Evolutionary conservation across 2,888 invertebrate genomes (phyloP).

Genomic region (Harmothoe impar): DNA sequence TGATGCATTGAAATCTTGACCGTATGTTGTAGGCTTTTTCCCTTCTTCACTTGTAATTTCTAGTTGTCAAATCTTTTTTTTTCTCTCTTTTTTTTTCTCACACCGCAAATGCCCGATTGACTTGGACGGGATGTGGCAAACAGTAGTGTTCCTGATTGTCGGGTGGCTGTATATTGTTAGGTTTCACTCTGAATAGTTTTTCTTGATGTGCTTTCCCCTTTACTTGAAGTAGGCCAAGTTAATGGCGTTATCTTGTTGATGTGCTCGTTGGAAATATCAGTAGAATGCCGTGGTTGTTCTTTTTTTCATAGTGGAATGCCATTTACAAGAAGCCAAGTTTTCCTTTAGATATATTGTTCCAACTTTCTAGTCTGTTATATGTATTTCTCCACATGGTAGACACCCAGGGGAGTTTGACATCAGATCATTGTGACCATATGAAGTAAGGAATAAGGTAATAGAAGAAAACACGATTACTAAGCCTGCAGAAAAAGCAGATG

Average conservation of each 20-base stretch:
- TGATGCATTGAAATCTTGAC: slow-evolving; percentile 39
- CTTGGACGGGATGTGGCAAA: slow-evolving; percentile 41
- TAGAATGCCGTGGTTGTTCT: slow-evolving; percentile 61
- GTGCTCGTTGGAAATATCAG: slow-evolving; percentile 59
- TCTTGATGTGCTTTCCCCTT: slow-evolving; percentile 47
- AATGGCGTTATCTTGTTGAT: slow-evolving; percentile 51
- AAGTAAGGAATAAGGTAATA: neutral
- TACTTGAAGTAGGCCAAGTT: slow-evolving; percentile 45
- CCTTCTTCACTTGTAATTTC: slow-evolving; percentile 21
- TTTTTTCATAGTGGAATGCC: slow-evolving; percentile 51
- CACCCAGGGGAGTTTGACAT: neutral
- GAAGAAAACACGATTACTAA: slow-evolving; percentile 21
- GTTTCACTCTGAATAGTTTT: slow-evolving; percentile 60
- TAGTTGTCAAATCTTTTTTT: neutral
- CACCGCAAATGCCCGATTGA: slow-evolving; percentile 49
- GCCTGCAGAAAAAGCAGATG: neutral
- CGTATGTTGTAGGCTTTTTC: slow-evolving; percentile 35
- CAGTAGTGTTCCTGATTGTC: slow-evolving; percentile 17
- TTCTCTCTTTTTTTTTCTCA: neutral
- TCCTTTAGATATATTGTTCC: slow-evolving; percentile 60
- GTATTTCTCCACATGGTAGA: slow-evolving; percentile 56
- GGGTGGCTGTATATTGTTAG: slow-evolving; percentile 53
- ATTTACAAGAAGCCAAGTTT: slow-evolving; percentile 38
- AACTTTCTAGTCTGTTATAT: slow-evolving; percentile 60
- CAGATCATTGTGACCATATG: neutral